Evolutionary conservation across 2,797 vertebrate species (phyloP).

Genomic region (Kryptopterus vitreolus): DNA sequence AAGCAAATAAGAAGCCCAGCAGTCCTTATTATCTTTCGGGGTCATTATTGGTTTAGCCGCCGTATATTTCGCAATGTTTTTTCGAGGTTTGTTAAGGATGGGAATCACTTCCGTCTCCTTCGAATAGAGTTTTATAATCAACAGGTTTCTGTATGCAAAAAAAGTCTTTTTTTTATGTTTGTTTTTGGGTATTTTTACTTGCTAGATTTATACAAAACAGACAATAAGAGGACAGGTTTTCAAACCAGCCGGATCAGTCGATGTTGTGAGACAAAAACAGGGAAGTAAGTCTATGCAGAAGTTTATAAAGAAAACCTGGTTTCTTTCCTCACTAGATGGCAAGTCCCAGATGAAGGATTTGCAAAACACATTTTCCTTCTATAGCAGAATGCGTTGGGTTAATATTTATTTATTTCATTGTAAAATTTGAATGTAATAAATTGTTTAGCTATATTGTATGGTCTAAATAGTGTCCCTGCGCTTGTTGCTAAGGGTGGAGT

Average conservation of each 20-base stretch:
- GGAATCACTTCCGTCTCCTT: neutral
- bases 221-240: neutral
- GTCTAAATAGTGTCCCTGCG: neutral
- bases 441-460: neutral
- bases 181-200: neutral
- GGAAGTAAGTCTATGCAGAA: neutral
- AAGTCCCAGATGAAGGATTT: neutral
- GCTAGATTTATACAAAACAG: conserved; percentile 10
- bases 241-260: neutral
- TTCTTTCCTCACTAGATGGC: neutral
- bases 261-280: neutral
- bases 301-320: neutral
- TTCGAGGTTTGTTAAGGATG: neutral
- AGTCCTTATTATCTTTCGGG: conserved; percentile 19
- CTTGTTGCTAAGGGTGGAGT: neutral
- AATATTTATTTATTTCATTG: no score
- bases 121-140: neutral
- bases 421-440: no score
- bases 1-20: conserved; percentile 2
- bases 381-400: neutral
- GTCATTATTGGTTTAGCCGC: conserved; percentile 4
- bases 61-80: neutral
- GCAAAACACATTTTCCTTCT: neutral
- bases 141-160: conserved; percentile 7
- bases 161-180: neutral